A percentile compares a stretch with the other conserved stretches of the same genome.
These are phyloP conservation scores for Rhincodon typus DNA, from an alignment of 2,797 vertebrate species.

Conservation along the genomic window DNA sequence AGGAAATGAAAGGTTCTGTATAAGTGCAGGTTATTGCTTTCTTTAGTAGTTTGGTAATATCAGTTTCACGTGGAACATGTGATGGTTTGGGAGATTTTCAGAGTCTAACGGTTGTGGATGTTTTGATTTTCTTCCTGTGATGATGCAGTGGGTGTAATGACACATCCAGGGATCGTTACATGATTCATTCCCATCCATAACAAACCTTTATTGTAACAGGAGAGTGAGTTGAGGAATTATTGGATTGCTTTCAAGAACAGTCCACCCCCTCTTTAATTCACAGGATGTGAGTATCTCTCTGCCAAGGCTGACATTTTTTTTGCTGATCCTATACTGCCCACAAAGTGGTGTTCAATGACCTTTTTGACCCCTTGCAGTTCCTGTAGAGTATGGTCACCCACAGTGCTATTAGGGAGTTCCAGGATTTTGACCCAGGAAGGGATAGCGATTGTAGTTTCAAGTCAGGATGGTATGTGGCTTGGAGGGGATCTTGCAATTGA, in stretches of 20 bases:
- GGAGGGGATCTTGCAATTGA: neutral
- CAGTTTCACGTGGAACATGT: neutral
- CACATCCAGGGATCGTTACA: neutral
- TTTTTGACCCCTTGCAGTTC: neutral
- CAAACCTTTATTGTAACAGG: neutral
- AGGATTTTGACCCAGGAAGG: neutral
- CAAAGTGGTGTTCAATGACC: too few relatives aligned
- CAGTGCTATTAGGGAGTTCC: neutral
- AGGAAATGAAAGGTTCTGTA: neutral
- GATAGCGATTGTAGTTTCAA: neutral
- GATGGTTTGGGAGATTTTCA: neutral
- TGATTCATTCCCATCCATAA: neutral
- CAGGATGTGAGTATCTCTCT: neutral
- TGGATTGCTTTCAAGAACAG: neutral
- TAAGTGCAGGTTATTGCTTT: neutral
- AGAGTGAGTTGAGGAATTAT: neutral
- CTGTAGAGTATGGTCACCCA: neutral
- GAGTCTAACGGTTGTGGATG: neutral
- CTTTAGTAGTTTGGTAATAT: neutral
- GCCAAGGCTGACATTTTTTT: neutral
- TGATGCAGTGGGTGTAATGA: slow-evolving; percentile 20
- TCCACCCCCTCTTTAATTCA: neutral
- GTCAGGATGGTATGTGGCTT: neutral
- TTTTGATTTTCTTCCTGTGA: neutral
- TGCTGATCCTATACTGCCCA: neutral